Evolutionary conservation across 2,888 invertebrate genomes (phyloP), one percentile per base, ranked within the genome.

Genomic region (Ornithoptera alexandrae): DNA sequence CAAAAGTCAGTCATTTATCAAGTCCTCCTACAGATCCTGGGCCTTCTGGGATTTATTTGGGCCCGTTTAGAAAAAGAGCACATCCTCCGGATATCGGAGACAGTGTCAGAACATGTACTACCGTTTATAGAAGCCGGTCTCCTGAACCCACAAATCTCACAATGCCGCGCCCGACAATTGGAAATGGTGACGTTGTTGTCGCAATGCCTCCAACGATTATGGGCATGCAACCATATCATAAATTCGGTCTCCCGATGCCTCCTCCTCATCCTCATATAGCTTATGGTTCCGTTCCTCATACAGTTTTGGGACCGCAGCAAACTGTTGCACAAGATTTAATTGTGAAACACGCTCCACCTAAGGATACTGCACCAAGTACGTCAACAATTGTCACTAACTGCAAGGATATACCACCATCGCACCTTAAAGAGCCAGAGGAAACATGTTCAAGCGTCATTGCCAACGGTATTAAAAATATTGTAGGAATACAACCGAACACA

Each of bases 31-130:
- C 93, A 73, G 90, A 92, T 59, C 87, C 92, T 24, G 89, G 90
- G 72, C 87, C 90, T 74, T 86, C 90, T 72, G 80, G 87, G 65
- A 84, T 92, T 79, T 94, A 91, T 74, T 78, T 94, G 67, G 93
- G 93, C 71, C 83, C 93, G 7, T 94, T 92, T 79, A 89, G 94
- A 78, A 94, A 94, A 79, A 87, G 94, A 77, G 89, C 89, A 71
- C 91, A 94, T 76, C 94, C 94, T 57, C 90, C 93, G 18, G 94
- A 94, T 77, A 80, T 89, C 36, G 85, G 86, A 18, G 92, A 92
- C 8, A 89, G 85, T 74, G 81, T 90, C 0, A 86, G 92, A 74
- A 84, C 86, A 18, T 92, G 91, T 73, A 82, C 87, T 50, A 80
- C 88, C 17, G 84, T 91, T 65, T 93, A 90, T 72, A 85, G 92